Base-by-base conservation (phyloP, 2,113 vertebrate species). In the Microtus richardsoni region DNA sequence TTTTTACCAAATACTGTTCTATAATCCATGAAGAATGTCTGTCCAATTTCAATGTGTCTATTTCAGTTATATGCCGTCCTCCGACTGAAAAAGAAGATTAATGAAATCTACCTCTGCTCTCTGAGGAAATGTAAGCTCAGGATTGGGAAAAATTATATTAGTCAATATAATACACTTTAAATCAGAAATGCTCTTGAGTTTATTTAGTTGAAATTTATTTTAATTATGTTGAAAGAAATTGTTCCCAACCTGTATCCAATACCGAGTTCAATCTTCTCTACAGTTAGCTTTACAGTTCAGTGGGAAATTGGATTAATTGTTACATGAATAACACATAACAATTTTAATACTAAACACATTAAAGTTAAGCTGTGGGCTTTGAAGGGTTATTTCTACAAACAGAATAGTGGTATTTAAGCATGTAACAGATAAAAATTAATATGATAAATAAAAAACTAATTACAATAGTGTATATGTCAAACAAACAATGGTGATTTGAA, bases 171-270 rank as follows among this genome's bases (percentile, higher is more conserved):
- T n/a, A 8, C 17, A 74, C 91, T 95, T 79, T 74, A 95, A 92
- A 82, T 54, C 14, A 88, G 58, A 88, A 95, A 39, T 3, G 36
- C 1, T 60, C 41, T 94, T 71, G 36, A 58, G 2, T 91, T 88
- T 64, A 92, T 88, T 92, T 41, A 86, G 24, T 70, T 92, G 47
- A 94, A 86, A 88, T 93, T 88, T 96, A 36, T 88, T 95, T 96
- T 78, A 86, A 93, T 89, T 78, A n/a, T n/a, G 33, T 54, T 84
- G 44, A 91, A 93, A 96, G 78, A 5, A 83, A 80, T 66, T 94
- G 19, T n/a, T 77, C 22, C 28, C 6, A 77, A 64, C 28, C 22
- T 93, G 6, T 1, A 62, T 89, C 2, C 21, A 21, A 52, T 13
- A 86, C 0, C 0, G 8, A 96, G 54, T 87, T 74, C 28, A 26